Base-by-base conservation (phyloP, 1,140 invertebrate species). In the Oscheius sp. region DNA sequence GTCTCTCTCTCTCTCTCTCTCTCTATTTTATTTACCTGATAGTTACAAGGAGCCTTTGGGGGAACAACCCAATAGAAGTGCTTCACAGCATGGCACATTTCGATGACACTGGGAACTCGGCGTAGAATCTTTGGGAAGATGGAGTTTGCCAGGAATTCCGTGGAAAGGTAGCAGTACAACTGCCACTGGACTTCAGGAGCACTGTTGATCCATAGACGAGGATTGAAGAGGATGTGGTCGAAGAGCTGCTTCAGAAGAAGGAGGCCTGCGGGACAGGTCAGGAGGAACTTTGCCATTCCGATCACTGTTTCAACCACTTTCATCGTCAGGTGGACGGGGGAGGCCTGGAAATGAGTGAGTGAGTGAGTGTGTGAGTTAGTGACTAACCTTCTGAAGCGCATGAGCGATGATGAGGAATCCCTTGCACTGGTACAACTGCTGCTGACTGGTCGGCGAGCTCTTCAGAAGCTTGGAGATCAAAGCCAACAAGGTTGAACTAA, bases 11-110 rank as follows among this genome's bases (percentile, higher is more conserved):
- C 42, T 45, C 42, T 45, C 42, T 45, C 42, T 45, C 42, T 23
- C 42, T 45, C 23, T 45, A 15, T 45, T 45, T 45, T 45, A 45
- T 45, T 38, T 23, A 65, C 46, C 0, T 36, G 49, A 23, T 79
- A 79, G 29, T 71, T 68, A 4, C 68, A 76, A 85, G 95, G 94
- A 38, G 92, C 89, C 77, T 92, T 88, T 1, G 95, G 95, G 89
- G 95, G 96, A 2, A 93, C 91, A 18, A 99, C 92, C 95, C 95
- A 99, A 85, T 99, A 99, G 86, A 97, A 99, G 84, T 94, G 97
- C 87, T 99, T 99, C 34, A 99, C 88, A 0, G 96, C 95, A 84
- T 99, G 95, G 75, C 99, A 93, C 0, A 95, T 96, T 87, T 99
- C 95, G 7, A 99, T 88, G 0, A 99, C 95, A 0, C 95, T 98